Evolutionary conservation across 2,797 vertebrate genomes (phyloP).

Genomic region (Bryconaethiops microstoma): DNA sequence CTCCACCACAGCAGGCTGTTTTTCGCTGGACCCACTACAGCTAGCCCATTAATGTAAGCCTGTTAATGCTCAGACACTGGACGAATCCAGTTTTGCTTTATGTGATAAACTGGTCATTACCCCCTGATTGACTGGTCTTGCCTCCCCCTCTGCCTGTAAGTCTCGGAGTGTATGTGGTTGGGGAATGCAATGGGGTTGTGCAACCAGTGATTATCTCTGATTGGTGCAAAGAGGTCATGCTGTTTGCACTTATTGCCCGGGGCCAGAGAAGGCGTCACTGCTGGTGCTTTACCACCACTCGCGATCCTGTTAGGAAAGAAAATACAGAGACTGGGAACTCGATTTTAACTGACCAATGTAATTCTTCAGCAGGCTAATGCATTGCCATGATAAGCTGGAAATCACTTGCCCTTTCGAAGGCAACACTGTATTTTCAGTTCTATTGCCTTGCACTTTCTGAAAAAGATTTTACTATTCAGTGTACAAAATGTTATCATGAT

Average conservation of each 20-base stretch:
- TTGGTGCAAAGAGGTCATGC: slow-evolving; percentile 59
- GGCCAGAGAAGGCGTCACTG: slow-evolving; percentile 40
- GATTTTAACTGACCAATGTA: slow-evolving; percentile 45
- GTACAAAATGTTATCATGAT: too few relatives aligned
- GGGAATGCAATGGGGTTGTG: slow-evolving; percentile 35
- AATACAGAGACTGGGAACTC: slow-evolving; percentile 46
- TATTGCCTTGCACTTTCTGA: too few relatives aligned
- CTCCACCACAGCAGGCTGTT: slow-evolving; percentile 22
- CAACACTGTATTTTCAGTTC: neutral
- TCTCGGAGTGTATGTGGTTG: slow-evolving; percentile 32
- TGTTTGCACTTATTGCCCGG: slow-evolving; percentile 56
- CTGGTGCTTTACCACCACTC: slow-evolving; percentile 45
- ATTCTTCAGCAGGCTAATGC: slow-evolving; percentile 26
- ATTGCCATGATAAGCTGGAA: slow-evolving; percentile 27
- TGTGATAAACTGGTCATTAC: slow-evolving; percentile 58
- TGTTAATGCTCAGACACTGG: slow-evolving; percentile 47
- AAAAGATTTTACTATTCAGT: too few relatives aligned
- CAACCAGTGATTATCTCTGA: slow-evolving; percentile 61
- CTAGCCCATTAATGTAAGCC: slow-evolving; percentile 38
- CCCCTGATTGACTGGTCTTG: slow-evolving; percentile 43
- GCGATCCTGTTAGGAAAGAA: slow-evolving; percentile 43
- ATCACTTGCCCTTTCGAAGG: neutral
- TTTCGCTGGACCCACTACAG: slow-evolving; percentile 26
- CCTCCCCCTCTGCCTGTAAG: slow-evolving; percentile 34
- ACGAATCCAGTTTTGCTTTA: slow-evolving; percentile 44